Evolutionary conservation across 53 echinoderm and acorn worm genomes (phyloP).

Genomic region (Arbacia lixula): DNA sequence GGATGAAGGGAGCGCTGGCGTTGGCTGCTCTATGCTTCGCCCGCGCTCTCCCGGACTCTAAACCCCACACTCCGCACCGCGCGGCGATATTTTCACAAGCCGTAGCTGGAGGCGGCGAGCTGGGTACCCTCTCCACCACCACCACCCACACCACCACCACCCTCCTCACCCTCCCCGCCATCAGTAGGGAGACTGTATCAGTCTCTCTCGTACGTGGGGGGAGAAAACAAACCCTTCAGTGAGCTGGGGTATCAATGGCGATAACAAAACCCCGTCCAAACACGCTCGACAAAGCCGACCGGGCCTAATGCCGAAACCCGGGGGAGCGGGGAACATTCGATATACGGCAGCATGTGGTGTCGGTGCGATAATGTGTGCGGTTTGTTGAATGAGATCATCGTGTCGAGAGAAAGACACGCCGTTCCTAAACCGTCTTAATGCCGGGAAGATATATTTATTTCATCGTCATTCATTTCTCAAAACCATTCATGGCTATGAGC

Average conservation of each 20-base stretch:
- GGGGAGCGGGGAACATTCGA: conserved; percentile 37
- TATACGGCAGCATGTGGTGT: conserved; percentile 20
- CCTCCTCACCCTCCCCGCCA: too few species aligned
- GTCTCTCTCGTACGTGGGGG: conserved; percentile 30
- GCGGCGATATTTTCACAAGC: conserved; percentile 58
- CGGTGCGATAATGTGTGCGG: conserved; percentile 28
- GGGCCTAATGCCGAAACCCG: conserved; percentile 52
- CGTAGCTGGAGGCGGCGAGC: conserved; percentile 45
- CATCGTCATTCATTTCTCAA: too few species aligned
- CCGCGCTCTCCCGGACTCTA: neutral
- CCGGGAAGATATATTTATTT: too few species aligned
- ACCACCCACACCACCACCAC: too few species aligned
- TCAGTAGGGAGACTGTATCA: conserved; percentile 52
- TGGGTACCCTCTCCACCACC: too few species aligned
- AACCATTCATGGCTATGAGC: too few species aligned
- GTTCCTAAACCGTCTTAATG: too few species aligned
- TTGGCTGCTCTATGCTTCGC: neutral
- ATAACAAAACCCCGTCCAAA: conserved; percentile 56
- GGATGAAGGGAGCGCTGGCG: conserved; percentile 1
- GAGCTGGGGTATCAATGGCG: conserved; percentile 44
- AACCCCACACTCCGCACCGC: conserved; percentile 1
- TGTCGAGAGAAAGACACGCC: too few species aligned
- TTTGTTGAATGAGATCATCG: too few species aligned
- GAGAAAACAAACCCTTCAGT: conserved; percentile 55
- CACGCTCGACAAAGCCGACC: conserved; percentile 34